phyloP scores from a whole-genome alignment of 2,888 invertebrate species.

The Diarsia dahlii region DNA sequence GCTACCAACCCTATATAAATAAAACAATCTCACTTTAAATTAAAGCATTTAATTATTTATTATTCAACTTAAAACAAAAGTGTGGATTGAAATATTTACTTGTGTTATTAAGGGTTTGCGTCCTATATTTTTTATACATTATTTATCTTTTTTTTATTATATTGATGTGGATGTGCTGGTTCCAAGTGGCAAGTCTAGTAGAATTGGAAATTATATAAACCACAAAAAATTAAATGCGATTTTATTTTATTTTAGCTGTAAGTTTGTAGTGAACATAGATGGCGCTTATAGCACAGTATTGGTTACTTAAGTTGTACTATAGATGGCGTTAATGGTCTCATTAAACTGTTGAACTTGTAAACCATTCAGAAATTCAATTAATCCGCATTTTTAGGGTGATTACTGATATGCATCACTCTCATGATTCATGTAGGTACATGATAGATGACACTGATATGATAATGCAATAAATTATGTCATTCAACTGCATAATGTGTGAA shows the following conservation, averaged over 20 bases:
- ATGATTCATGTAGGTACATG: background rate
- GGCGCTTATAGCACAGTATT: conserved; percentile 40
- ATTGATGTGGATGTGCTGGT: conserved; percentile 44
- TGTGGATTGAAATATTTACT: conserved; percentile 58
- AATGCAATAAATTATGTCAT: conserved; percentile 1
- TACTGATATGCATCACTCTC: background rate
- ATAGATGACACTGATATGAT: conserved; percentile 15
- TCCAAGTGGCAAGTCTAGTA: conserved; percentile 42
- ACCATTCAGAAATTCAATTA: background rate
- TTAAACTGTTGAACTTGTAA: background rate
- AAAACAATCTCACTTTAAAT: conserved; percentile 86
- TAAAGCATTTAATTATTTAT: conserved; percentile 75
- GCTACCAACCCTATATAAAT: conserved; percentile 83
- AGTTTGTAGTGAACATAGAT: conserved; percentile 36
- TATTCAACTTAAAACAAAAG: conserved; percentile 60
- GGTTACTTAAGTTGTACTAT: conserved; percentile 19
- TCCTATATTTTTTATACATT: conserved; percentile 67
- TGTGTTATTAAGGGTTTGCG: conserved; percentile 52
- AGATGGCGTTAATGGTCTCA: conserved; percentile 49
- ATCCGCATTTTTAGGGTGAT: background rate
- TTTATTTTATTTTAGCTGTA: conserved; percentile 59
- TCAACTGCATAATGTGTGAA: conserved; percentile 18
- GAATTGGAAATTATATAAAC: conserved; percentile 60
- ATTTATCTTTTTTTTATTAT: conserved; percentile 61
- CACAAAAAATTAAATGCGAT: conserved; percentile 37